These are phyloP conservation scores for Seladonia tumulorum DNA, from an alignment of 2,888 invertebrate genomes.

Conservation along the genomic window DNA sequence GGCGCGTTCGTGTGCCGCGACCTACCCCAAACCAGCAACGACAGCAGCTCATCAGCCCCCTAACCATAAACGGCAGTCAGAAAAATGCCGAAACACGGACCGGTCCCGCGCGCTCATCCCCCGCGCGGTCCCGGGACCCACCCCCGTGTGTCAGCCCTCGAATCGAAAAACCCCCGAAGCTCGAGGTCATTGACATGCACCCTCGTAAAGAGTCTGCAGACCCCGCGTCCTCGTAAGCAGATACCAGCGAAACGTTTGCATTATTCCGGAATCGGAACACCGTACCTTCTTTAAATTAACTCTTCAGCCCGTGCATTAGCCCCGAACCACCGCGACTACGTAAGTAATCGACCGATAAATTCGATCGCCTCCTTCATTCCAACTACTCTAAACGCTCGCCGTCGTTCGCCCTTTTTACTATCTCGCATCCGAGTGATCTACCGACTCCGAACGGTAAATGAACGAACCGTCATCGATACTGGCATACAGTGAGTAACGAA, in stretches of 20 bases:
- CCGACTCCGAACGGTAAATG: background rate
- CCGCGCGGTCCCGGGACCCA: slow-evolving; percentile 32
- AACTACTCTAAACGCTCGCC: background rate
- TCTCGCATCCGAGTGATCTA: background rate
- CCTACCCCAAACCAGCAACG: slow-evolving; percentile 62
- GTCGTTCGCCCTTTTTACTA: background rate
- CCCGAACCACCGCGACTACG: slow-evolving; percentile 17
- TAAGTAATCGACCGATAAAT: slow-evolving; percentile 58
- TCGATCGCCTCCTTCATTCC: slow-evolving; percentile 18
- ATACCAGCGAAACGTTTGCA: slow-evolving; percentile 65
- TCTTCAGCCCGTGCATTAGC: slow-evolving; percentile 53
- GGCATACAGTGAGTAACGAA: no score
- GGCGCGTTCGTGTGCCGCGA: slow-evolving; percentile 39
- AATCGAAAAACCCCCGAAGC: slow-evolving; percentile 42
- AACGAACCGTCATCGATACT: no score
- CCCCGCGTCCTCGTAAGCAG: slow-evolving; percentile 58
- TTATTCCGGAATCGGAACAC: slow-evolving; percentile 59
- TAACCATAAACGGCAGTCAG: slow-evolving; percentile 51
- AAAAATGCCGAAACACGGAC: slow-evolving; percentile 74
- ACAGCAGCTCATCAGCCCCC: slow-evolving; percentile 54
- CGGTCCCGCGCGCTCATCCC: slow-evolving; percentile 47
- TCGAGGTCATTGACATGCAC: slow-evolving; percentile 74
- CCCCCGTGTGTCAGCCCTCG: slow-evolving; percentile 66
- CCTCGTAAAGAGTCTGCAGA: slow-evolving; percentile 71
- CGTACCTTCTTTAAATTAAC: slow-evolving; percentile 66